Conservation (phyloP, 2,113 vertebrate genomes). For the Monarcha castaneiventris region DNA sequence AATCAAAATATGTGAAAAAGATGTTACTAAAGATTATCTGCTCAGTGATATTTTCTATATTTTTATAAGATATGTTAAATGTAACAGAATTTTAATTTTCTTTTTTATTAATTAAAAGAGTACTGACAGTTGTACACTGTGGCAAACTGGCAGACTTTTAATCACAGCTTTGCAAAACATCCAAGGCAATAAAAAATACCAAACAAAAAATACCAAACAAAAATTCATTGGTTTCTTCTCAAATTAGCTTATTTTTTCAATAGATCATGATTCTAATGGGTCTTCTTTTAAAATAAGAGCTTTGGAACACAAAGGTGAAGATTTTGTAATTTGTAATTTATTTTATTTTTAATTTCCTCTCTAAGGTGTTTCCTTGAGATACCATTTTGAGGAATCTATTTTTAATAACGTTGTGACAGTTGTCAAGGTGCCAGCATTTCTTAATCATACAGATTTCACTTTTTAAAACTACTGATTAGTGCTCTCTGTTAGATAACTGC, state of each 20-base stretch:
- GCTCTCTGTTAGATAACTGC: neutral
- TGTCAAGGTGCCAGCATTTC: neutral
- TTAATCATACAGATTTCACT: neutral
- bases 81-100: neutral
- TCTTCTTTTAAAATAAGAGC: neutral
- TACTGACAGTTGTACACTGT: neutral
- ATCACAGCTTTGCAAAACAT: neutral
- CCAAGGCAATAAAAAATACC: neutral
- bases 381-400: neutral
- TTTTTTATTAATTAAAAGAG: neutral
- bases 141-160: neutral
- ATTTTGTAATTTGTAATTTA: fast-evolving
- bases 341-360: neutral
- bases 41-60: neutral
- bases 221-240: neutral
- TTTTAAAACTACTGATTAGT: neutral
- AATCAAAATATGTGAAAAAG: neutral
- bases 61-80: neutral
- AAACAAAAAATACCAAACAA: neutral
- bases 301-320: neutral
- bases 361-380: neutral
- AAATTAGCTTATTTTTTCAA: neutral
- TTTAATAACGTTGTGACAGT: neutral
- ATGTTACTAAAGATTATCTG: neutral
- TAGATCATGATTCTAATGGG: neutral